Evolutionary conservation across 2,113 vertebrate species (phyloP).

Genomic region (Microtus ochrogaster): DNA sequence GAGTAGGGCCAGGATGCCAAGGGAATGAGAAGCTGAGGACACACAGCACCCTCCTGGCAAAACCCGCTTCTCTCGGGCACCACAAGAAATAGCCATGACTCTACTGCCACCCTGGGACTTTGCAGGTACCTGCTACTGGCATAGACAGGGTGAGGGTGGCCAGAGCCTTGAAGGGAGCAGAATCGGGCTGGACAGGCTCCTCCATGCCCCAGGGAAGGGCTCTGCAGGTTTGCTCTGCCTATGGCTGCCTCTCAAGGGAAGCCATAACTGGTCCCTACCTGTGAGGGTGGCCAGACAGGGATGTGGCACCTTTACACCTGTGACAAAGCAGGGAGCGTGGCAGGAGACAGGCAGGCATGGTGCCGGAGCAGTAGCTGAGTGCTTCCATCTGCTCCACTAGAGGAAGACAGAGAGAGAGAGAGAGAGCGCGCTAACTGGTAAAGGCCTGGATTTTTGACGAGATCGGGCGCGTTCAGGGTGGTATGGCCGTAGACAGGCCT

Average conservation of each 20-base stretch:
- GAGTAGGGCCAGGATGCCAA: neutral
- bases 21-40: accelerated
- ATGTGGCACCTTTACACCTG: neutral
- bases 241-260: neutral
- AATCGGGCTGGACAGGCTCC: neutral
- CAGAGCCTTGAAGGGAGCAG: neutral
- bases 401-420: neutral
- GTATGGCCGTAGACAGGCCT: no score
- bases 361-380: neutral
- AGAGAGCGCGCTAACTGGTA: no score
- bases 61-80: accelerated
- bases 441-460: neutral
- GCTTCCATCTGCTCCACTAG: neutral
- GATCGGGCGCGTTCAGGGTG: no score
- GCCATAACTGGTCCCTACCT: no score
- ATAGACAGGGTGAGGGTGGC: no score
- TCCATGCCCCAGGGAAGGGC: neutral
- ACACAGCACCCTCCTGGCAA: neutral
- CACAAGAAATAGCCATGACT: neutral
- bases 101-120: neutral
- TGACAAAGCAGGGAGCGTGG: neutral
- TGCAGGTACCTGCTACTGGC: accelerated
- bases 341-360: neutral
- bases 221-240: neutral
- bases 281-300: accelerated